Conservation (phyloP, 2,113 vertebrate species). For the Edolisoma coerulescens region DNA sequence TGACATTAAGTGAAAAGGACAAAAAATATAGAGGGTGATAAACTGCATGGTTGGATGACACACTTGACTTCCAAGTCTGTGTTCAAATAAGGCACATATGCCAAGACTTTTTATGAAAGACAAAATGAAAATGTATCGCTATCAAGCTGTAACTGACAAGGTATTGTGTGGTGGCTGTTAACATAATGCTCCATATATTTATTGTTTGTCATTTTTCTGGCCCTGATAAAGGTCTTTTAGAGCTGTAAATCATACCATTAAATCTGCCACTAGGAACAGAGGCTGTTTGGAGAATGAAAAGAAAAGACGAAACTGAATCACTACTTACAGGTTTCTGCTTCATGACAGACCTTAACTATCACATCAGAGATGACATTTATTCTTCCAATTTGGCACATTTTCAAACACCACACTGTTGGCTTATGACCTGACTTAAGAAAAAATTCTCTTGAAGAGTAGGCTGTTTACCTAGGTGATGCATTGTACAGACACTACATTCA, state of each 20-base stretch:
- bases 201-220: slow-evolving; percentile 90
- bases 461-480: not conserved
- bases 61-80: slow-evolving; percentile 82
- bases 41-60: slow-evolving; percentile 82
- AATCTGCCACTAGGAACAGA: slow-evolving; percentile 79
- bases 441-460: not conserved
- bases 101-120: slow-evolving; percentile 85
- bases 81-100: slow-evolving; percentile 76
- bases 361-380: slow-evolving; percentile 78
- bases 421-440: slow-evolving; percentile 57
- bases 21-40: slow-evolving; percentile 87
- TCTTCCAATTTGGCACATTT: slow-evolving; percentile 70
- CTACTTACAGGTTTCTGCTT: slow-evolving; percentile 72
- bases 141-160: slow-evolving; percentile 79
- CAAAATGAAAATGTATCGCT: slow-evolving; percentile 87
- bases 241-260: slow-evolving; percentile 87
- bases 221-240: slow-evolving; percentile 75
- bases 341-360: slow-evolving; percentile 73
- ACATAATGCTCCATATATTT: slow-evolving; percentile 82
- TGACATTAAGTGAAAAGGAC: slow-evolving; percentile 89
- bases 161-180: slow-evolving; percentile 81
- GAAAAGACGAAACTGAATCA: slow-evolving; percentile 74
- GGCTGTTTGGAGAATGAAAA: slow-evolving; percentile 63
- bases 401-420: slow-evolving; percentile 66
- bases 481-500: not conserved